Base-by-base conservation (phyloP, 1,140 invertebrate genomes). In the Drosophila tani region DNA sequence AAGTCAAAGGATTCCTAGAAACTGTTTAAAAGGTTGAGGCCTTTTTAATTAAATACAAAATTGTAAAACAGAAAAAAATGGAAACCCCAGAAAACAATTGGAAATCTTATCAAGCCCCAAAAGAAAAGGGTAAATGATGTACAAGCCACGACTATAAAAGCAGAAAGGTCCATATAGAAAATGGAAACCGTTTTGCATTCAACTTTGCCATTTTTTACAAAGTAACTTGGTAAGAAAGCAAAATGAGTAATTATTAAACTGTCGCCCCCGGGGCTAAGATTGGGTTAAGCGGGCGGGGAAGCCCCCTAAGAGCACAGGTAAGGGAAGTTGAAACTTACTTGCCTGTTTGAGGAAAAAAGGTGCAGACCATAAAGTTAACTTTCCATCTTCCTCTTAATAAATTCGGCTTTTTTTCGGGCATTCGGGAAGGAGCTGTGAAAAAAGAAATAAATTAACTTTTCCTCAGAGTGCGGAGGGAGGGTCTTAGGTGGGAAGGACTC, bases 191-290 rank as follows among this genome's bases (percentile, higher is more conserved):
- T 70, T 67, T 74, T 38, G 41, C 45, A 62, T 62, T 47, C 35
- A 51, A 59, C 62, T 79, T 85, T 81, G 67, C 81, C 75, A 86
- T 86, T 79, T 86, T 67, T 80, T 19, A 70, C 67, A 87, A 88
- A 80, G 71, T 80, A 88, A 88, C 83, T 87, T 88, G 59, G 84
- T 68, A 88, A 80, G 79, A 78, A 77, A 60, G 21, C 65, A 47
- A 87, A 87, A 73, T 82, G 77, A 83, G 84, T 87, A 83, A 87
- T 88, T 87, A 88, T 88, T 81, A 87, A 88, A 88, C 55, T 69
- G 49, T 68, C 64, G 67, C 67, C 27, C 41, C 27, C 8, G 46
- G 66, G 60, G 15, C 40, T 29, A 24, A 46, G 67, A 70, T 68
- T 56, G 49, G 67, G 64, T 32, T 69, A 58, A 70, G 51, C 32